Percentiles rank a stretch among this genome's conserved stretches.
phyloP scores from a whole-genome alignment of 2,888 invertebrate genomes.

The Herminia tarsipennalis region DNA sequence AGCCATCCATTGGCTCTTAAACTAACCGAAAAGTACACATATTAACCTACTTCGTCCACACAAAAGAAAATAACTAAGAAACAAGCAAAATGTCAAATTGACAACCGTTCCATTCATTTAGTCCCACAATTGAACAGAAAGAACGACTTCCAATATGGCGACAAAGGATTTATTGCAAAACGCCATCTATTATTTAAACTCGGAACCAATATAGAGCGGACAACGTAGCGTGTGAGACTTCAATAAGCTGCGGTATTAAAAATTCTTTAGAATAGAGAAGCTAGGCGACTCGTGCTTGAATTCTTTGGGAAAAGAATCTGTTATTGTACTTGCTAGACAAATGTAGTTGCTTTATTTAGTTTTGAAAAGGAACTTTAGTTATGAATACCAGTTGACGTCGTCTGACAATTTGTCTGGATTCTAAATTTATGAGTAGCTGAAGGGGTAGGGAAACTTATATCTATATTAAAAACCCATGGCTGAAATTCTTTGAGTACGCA shows the following conservation, averaged over 20 bases:
- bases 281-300: constrained; percentile 20
- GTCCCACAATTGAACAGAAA: constrained; percentile 31
- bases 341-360: constrained; percentile 2
- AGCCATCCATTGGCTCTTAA: too few species aligned
- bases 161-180: constrained; percentile 42
- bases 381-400: background rate
- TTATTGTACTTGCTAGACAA: constrained; percentile 17
- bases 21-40: too few species aligned
- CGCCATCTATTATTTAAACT: constrained; percentile 59
- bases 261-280: constrained; percentile 47
- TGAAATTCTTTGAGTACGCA: too few species aligned
- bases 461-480: too few species aligned
- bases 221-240: constrained; percentile 35
- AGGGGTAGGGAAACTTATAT: too few species aligned
- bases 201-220: constrained; percentile 48
- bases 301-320: constrained; percentile 31
- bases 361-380: background rate
- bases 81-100: constrained; percentile 20
- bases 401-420: too few species aligned
- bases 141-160: constrained; percentile 44
- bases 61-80: background rate
- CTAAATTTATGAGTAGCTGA: too few species aligned
- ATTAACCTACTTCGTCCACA: background rate
- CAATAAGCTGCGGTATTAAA: constrained; percentile 52
- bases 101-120: constrained; percentile 22